Base-by-base conservation (phyloP, 35 echinoderm and acorn worm genomes). In the Diadema setosum region DNA sequence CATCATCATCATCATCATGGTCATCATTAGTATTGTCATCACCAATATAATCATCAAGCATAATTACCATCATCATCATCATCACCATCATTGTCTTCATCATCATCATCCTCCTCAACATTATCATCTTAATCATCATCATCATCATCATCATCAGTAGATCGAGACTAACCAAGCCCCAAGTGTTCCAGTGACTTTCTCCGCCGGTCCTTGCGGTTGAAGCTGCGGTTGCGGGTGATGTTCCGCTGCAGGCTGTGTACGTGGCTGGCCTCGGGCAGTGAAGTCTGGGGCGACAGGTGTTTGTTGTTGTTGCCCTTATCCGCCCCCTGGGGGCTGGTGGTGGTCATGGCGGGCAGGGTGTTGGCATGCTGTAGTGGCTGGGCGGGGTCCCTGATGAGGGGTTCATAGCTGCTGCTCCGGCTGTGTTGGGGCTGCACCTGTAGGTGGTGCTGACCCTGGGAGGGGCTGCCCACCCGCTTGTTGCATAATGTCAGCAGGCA, bases 401-500 rank as follows among this genome's bases (percentile, higher is more conserved):
- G 18, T 14, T 67, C 39, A n/a, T 50, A 48, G 0, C 70, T 75
- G n/a, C 49, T 45, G 4, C 39, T 67, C 41, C 31, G 57, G 31
- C 55, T 42, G 36, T 85, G 57, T 44, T 44, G 46, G 83, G 29
- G 17, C 9, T 57, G 34, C 17, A 43, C 15, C 3, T 87, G 42
- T 15, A 56, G 29, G 33, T 89, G 75, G 21, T 65, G 75, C 3
- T 45, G 46, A 3, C 55, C 34, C 35, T 25, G 87, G 78, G 35
- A 48, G 85, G 61, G 82, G 67, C 11, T 67, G 81, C 27, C 87
- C 45, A 3, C 64, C 75, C 25, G 57, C 76, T 55, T 90, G 81
- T 83, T 85, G 34, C 88, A 75, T 15, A 90, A 23, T 43, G 92
- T 88, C 49, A 94, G 81, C 39, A 94, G 46, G 44, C 92, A 94